These are phyloP conservation scores for Mythimna vitellina DNA, from an alignment of 2,888 invertebrate genomes.

Conservation along the genomic window DNA sequence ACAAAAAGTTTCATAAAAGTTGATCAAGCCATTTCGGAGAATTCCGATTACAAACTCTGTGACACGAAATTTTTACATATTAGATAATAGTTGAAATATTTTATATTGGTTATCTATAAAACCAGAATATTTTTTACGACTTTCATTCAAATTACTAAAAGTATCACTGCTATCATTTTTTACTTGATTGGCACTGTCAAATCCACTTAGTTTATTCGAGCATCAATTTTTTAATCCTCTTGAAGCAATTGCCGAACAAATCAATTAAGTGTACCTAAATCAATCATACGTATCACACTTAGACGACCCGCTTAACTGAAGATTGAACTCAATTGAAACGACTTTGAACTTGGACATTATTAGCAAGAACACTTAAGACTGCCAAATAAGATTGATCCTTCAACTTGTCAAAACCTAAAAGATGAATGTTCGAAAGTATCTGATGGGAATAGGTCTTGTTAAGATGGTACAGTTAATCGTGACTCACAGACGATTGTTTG, in stretches of 20 bases:
- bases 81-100: neutral
- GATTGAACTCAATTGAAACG: slow-evolving; percentile 75
- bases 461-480: slow-evolving; percentile 71
- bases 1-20: too few relatives aligned
- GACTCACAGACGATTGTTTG: slow-evolving; percentile 80
- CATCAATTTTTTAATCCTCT: slow-evolving; percentile 31
- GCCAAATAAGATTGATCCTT: slow-evolving; percentile 66
- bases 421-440: slow-evolving; percentile 31
- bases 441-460: slow-evolving; percentile 61
- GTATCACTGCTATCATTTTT: too few relatives aligned
- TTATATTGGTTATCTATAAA: neutral
- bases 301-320: slow-evolving; percentile 61
- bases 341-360: slow-evolving; percentile 79
- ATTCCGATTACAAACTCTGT: too few relatives aligned
- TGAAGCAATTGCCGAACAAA: slow-evolving; percentile 48
- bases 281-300: slow-evolving; percentile 57
- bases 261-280: slow-evolving; percentile 53
- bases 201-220: slow-evolving; percentile 20
- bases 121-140: too few relatives aligned
- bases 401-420: slow-evolving; percentile 26
- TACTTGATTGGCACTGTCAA: slow-evolving; percentile 14
- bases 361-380: slow-evolving; percentile 69
- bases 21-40: too few relatives aligned
- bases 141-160: neutral
- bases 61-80: too few relatives aligned